Conservation (phyloP, 2,113 vertebrate species). For the Burhinus bistriatus region DNA sequence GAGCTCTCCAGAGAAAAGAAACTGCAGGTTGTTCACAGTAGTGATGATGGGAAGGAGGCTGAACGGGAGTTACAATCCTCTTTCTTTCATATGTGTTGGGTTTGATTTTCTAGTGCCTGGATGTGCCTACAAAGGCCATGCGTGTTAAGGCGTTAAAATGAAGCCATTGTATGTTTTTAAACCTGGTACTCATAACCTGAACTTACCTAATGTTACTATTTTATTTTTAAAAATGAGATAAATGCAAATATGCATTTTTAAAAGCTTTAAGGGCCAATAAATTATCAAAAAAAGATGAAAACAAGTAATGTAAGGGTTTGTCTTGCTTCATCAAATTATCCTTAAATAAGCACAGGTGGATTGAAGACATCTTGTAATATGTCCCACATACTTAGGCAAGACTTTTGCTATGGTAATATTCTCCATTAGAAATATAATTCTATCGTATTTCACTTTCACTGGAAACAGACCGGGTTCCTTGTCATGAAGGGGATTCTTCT, state of each 20-base stretch:
- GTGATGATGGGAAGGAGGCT: background rate
- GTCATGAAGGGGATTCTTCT: background rate
- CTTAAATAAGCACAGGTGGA: background rate
- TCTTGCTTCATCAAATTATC: background rate
- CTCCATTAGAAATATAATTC: background rate
- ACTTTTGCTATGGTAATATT: background rate
- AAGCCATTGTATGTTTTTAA: background rate
- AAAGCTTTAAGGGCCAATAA: background rate
- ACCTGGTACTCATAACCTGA: background rate
- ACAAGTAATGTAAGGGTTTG: background rate
- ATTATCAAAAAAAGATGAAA: background rate
- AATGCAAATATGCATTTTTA: background rate
- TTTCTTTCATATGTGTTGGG: background rate
- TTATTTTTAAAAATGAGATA: background rate
- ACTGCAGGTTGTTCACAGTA: background rate
- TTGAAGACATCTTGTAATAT: background rate
- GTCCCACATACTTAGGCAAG: background rate
- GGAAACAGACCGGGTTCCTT: background rate
- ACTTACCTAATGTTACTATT: background rate
- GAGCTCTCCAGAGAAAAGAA: background rate
- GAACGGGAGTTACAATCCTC: background rate
- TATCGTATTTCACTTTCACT: background rate
- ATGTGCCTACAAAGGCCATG: rapidly evolving
- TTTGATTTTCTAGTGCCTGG: background rate
- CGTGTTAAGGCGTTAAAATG: background rate